Conservation (phyloP, 2,797 vertebrate species). For the Labroides dimidiatus region DNA sequence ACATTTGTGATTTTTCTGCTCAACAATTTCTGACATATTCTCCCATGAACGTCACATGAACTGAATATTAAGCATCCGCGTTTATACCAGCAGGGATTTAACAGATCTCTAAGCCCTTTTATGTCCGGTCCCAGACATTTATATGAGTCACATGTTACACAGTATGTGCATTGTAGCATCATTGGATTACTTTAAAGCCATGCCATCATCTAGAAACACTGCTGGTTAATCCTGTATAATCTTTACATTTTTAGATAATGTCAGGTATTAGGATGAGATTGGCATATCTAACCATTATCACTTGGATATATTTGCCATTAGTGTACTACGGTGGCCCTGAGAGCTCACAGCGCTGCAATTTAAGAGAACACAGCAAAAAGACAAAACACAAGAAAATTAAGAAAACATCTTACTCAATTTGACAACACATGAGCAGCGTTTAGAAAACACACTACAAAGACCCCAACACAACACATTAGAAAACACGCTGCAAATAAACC, state of each 20-base stretch:
- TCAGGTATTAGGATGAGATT: slow-evolving; percentile 41
- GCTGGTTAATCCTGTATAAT: slow-evolving; percentile 55
- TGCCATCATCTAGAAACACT: slow-evolving; percentile 35
- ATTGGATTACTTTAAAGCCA: slow-evolving; percentile 64
- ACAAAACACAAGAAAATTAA: too few species aligned
- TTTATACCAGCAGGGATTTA: slow-evolving; percentile 48
- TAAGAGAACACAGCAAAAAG: too few species aligned
- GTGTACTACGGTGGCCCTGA: too few species aligned
- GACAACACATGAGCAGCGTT: too few species aligned
- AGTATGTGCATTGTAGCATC: slow-evolving; percentile 42
- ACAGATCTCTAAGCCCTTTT: slow-evolving; percentile 54
- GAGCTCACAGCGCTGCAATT: too few species aligned
- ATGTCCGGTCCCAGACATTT: slow-evolving; percentile 54
- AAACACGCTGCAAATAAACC: too few species aligned
- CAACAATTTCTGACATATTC: slow-evolving; percentile 19
- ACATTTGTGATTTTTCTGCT: slow-evolving; percentile 29
- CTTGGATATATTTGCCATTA: neutral
- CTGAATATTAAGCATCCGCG: slow-evolving; percentile 38
- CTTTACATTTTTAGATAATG: slow-evolving; percentile 52
- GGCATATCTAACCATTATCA: slow-evolving; percentile 40
- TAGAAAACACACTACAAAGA: too few species aligned
- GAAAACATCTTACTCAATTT: too few species aligned
- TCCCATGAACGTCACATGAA: slow-evolving; percentile 7
- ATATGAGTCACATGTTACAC: slow-evolving; percentile 46
- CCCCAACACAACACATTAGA: too few species aligned